Base-by-base conservation (phyloP, 2,888 invertebrate species). In the Cosmopolites sordidus region DNA sequence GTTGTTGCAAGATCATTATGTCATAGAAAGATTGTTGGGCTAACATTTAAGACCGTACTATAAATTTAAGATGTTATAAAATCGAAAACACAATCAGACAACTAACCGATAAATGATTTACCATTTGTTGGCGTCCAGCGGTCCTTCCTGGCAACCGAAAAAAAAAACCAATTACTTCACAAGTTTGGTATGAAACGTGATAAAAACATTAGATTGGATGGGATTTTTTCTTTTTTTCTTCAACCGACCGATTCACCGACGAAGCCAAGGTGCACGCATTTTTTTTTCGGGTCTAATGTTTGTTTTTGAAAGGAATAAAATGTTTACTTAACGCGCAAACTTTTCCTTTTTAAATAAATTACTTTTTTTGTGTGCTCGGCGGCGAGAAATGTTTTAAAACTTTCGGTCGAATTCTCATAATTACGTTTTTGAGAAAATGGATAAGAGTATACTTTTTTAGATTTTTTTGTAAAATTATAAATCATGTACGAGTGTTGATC, bases 111-210 rank as follows among this genome's bases (percentile, higher is more conserved):
- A 22, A 15, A 40, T 40, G 40, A 40, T 16, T 40, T 40, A 40
- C 16, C 16, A 16, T 14, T 14, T 6, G 17, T 40, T 16, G 4
- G 5, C 16, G 40, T 40, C 16, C 8, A 9, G 16, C 11, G 40
- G 16, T 40, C 49, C 49, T 50, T 48, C 49, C 48, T 54, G 54
- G 49, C 41, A 49, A 49, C 48, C 45, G 45, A 46, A 54, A 54
- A n/a, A n/a, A 49, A 54, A 54, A 54, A 54, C 54, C 54, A 54
- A 54, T 54, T 54, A 54, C 46, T 33, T n/a, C 33, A 27, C 37
- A 18, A 37, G 45, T 48, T 22, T 8, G 33, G 33, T 16, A 12
- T 48, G 39, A 42, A 41, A 49, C 54, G 49, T 54, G 54, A 50
- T 48, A 54, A 53, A 49, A 30, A 46, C 49, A 54, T 54, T 54